These are phyloP conservation scores for Eupithecia tripunctaria DNA, from an alignment of 2,888 invertebrate genomes.

Conservation along the genomic window DNA sequence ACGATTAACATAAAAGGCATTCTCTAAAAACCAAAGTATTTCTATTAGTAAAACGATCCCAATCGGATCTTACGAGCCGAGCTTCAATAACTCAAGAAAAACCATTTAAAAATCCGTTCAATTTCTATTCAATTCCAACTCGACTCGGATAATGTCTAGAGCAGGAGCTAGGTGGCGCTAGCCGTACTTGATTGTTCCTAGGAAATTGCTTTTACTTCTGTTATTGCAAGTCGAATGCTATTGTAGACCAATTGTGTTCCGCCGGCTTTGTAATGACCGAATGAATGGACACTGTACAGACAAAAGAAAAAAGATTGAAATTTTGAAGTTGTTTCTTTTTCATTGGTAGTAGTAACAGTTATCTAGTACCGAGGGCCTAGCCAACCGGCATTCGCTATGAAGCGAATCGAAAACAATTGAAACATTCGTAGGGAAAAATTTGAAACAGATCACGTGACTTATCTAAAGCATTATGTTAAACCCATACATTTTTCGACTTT, in stretches of 20 bases:
- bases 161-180: slow-evolving; percentile 18
- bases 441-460: too few relatives aligned
- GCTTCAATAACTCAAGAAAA: slow-evolving; percentile 32
- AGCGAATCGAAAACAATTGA: too few relatives aligned
- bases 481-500: too few relatives aligned
- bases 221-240: slow-evolving; percentile 5
- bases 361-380: too few relatives aligned
- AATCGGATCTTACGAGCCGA: slow-evolving; percentile 18
- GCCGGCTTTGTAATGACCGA: neutral
- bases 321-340: too few relatives aligned
- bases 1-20: neutral
- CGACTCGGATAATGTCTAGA: slow-evolving; percentile 22
- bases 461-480: too few relatives aligned
- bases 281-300: neutral
- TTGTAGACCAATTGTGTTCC: neutral
- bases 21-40: slow-evolving; percentile 4
- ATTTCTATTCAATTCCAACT: slow-evolving; percentile 35
- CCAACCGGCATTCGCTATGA: too few relatives aligned
- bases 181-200: slow-evolving; percentile 15
- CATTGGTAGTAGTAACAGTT: too few relatives aligned
- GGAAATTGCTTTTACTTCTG: slow-evolving; percentile 19
- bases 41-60: slow-evolving; percentile 17
- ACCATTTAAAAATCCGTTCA: slow-evolving; percentile 35
- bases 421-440: too few relatives aligned
- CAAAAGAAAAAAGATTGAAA: neutral